phyloP scores from a whole-genome alignment of 2,113 vertebrate genomes.

The Crotalus viridis region DNA sequence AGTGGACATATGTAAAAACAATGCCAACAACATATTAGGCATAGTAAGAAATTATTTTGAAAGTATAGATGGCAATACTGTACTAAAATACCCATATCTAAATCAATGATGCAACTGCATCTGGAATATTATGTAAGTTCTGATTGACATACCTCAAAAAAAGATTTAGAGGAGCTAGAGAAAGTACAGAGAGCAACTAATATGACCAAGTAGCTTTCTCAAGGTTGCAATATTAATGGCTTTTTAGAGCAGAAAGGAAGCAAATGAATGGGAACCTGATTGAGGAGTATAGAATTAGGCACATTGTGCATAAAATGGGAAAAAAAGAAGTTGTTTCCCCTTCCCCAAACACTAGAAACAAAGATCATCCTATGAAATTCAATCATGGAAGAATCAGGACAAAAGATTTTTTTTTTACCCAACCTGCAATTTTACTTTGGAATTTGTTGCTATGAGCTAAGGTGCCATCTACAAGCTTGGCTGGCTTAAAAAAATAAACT shows the following conservation, averaged over 20 bases:
- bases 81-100: background rate
- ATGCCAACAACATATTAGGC: background rate
- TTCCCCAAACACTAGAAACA: background rate
- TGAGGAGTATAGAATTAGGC: background rate
- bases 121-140: background rate
- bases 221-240: background rate
- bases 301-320: background rate
- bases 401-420: background rate
- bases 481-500: background rate
- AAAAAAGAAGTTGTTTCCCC: background rate
- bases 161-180: background rate
- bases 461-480: background rate
- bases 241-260: background rate
- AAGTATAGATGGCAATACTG: background rate
- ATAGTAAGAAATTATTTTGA: background rate
- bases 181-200: background rate
- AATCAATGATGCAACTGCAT: background rate
- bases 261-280: background rate
- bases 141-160: background rate
- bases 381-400: background rate
- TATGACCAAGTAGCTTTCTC: background rate
- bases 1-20: background rate
- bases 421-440: background rate
- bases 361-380: background rate
- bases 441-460: background rate